A percentile compares a stretch with the other conserved stretches of the same genome.
Evolutionary conservation across 2,888 invertebrate genomes (phyloP).

Genomic region (Polyploca ridens): DNA sequence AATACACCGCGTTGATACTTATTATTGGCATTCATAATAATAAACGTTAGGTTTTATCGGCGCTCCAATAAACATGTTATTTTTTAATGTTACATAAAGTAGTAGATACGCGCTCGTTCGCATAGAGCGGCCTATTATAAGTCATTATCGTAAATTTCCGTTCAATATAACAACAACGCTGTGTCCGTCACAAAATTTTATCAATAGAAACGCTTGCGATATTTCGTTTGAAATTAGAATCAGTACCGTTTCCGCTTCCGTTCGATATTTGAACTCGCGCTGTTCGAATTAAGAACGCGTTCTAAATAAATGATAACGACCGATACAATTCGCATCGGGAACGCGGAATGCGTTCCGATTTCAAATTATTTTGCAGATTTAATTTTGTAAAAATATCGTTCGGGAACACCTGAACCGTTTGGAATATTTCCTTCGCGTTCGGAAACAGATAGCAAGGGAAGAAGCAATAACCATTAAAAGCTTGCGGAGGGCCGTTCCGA

Average conservation of each 20-base stretch:
- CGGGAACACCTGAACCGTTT: slow-evolving; percentile 50
- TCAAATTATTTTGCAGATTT: slow-evolving; percentile 19
- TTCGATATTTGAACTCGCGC: slow-evolving; percentile 77
- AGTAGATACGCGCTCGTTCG: slow-evolving; percentile 35
- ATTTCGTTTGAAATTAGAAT: slow-evolving; percentile 82
- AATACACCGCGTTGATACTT: slow-evolving; percentile 37
- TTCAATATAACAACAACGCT: slow-evolving; percentile 76
- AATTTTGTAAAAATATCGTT: slow-evolving; percentile 16
- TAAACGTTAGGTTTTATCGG: slow-evolving; percentile 16
- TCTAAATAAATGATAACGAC: slow-evolving; percentile 69
- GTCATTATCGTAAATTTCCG: slow-evolving; percentile 79
- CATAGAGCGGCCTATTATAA: slow-evolving; percentile 66
- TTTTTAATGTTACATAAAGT: slow-evolving; percentile 12
- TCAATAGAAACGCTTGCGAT: slow-evolving; percentile 80
- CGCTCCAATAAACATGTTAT: slow-evolving; percentile 2
- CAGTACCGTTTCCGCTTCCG: slow-evolving; percentile 83
- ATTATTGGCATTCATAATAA: slow-evolving; percentile 33
- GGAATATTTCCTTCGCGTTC: slow-evolving; percentile 36
- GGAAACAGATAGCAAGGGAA: slow-evolving; percentile 58
- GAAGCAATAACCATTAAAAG: slow-evolving; percentile 83
- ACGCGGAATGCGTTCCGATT: slow-evolving; percentile 29
- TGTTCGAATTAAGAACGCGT: slow-evolving; percentile 75
- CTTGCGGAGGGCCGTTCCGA: slow-evolving; percentile 73
- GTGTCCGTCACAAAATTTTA: slow-evolving; percentile 74
- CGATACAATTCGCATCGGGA: slow-evolving; percentile 38